These are phyloP conservation scores for Cheilinus undulatus DNA, from an alignment of 2,113 vertebrate species.

Conservation along the genomic window DNA sequence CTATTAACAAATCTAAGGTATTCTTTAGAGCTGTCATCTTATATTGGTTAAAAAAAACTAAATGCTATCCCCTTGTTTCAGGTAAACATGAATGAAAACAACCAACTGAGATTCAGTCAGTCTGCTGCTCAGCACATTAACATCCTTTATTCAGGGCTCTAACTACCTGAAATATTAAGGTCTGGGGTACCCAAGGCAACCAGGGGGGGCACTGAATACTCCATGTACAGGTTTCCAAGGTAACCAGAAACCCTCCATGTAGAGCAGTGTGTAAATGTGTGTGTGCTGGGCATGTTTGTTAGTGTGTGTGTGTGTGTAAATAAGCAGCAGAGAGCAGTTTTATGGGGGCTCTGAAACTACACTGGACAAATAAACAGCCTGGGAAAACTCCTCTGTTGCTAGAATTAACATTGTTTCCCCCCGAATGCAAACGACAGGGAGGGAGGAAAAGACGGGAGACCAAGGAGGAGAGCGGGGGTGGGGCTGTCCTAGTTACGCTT, in stretches of 20 bases:
- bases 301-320: constrained; percentile 41
- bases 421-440: constrained; percentile 27
- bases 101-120: background rate
- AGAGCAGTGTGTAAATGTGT: constrained; percentile 38
- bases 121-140: background rate
- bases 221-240: constrained; percentile 59
- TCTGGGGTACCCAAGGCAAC: constrained; percentile 24
- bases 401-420: constrained; percentile 53
- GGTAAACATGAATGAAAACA: background rate
- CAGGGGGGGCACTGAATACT: constrained; percentile 21
- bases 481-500: constrained; percentile 47
- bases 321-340: constrained; percentile 52
- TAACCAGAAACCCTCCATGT: constrained; percentile 64
- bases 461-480: constrained; percentile 7
- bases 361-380: constrained; percentile 64
- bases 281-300: constrained; percentile 17
- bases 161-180: constrained; percentile 55
- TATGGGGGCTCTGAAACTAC: constrained; percentile 60
- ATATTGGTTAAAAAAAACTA: background rate
- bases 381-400: constrained; percentile 62
- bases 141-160: background rate
- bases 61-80: background rate
- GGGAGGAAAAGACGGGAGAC: constrained; percentile 1
- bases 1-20: no score
- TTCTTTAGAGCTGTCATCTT: background rate